Percentiles rank a stretch among this genome's conserved stretches.
Evolutionary conservation across 2,888 invertebrate genomes (phyloP).

Genomic region (Volucella inanis): DNA sequence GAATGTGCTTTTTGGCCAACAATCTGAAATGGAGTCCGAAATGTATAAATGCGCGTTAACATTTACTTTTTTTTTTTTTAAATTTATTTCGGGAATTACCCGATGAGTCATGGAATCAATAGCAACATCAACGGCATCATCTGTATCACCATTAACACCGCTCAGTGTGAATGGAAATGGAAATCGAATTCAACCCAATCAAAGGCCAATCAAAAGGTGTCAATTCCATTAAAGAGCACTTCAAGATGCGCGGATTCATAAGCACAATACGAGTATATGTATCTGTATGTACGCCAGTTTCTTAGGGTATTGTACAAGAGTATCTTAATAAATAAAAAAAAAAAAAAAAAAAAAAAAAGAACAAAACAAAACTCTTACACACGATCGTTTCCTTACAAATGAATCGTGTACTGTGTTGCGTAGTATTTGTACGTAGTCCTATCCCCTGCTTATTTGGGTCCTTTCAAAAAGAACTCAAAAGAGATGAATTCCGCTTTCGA

Average conservation of each 20-base stretch:
- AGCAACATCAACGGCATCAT: conserved; percentile 10
- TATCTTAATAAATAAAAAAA: too few species aligned
- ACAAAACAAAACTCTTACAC: too few species aligned
- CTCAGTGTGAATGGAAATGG: conserved; percentile 61
- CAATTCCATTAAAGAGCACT: conserved; percentile 59
- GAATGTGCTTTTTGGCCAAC: conserved; percentile 4
- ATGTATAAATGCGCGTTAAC: conserved; percentile 19
- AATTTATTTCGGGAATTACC: conserved; percentile 60
- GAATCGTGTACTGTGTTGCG: too few species aligned
- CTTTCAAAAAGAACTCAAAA: conserved; percentile 16
- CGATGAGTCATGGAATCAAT: conserved; percentile 51
- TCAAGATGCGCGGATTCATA: conserved; percentile 1
- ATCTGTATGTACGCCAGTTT: conserved; percentile 10
- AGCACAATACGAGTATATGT: conserved; percentile 11
- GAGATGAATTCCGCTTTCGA: conserved; percentile 2
- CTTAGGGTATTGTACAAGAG: conserved; percentile 35
- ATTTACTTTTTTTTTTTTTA: conserved; percentile 22
- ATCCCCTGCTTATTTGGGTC: neutral
- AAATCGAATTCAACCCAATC: conserved; percentile 55
- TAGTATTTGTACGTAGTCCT: too few species aligned
- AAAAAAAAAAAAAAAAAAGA: too few species aligned
- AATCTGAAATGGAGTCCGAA: conserved; percentile 52
- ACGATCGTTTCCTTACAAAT: too few species aligned
- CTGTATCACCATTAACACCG: neutral
- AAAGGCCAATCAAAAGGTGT: conserved; percentile 65